phyloP scores from a whole-genome alignment of 2,888 invertebrate genomes.

The Nephrotoma flavescens region DNA sequence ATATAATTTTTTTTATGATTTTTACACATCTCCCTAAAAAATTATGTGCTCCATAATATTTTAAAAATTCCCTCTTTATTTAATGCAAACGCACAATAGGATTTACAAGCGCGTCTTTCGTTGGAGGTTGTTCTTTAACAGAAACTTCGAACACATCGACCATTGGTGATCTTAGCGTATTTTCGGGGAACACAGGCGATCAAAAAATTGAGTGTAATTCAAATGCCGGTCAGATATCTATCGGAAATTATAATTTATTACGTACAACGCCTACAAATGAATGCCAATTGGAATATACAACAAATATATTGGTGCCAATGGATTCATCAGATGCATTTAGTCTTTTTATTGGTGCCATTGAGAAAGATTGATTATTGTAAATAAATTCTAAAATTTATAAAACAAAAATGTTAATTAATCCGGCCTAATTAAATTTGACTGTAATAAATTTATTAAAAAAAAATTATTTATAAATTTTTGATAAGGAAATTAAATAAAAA shows the following conservation, averaged over 20 bases:
- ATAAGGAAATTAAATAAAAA: background rate
- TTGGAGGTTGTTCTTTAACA: slow-evolving; percentile 26
- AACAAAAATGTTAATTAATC: background rate
- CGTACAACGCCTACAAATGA: background rate
- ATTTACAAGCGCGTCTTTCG: background rate
- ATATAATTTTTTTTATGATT: background rate
- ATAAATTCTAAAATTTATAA: background rate
- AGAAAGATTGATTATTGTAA: background rate
- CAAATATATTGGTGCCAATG: background rate
- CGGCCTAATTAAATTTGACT: background rate
- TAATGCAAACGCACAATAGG: background rate
- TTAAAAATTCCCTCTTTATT: background rate
- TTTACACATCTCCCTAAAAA: background rate
- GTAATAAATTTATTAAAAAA: background rate
- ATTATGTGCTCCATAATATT: background rate
- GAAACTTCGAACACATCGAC: slow-evolving; percentile 31
- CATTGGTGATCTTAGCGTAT: background rate
- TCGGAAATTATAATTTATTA: background rate
- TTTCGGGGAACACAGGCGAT: background rate
- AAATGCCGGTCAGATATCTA: background rate
- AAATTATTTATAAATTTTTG: background rate
- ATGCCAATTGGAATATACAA: background rate
- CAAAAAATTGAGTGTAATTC: background rate
- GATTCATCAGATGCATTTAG: slow-evolving; percentile 2
- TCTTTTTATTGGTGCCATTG: background rate